A percentile compares a stretch with the other conserved stretches of the same genome.
Evolutionary conservation across 2,888 invertebrate genomes (phyloP).

Genomic region (Amblyjoppa proteus): DNA sequence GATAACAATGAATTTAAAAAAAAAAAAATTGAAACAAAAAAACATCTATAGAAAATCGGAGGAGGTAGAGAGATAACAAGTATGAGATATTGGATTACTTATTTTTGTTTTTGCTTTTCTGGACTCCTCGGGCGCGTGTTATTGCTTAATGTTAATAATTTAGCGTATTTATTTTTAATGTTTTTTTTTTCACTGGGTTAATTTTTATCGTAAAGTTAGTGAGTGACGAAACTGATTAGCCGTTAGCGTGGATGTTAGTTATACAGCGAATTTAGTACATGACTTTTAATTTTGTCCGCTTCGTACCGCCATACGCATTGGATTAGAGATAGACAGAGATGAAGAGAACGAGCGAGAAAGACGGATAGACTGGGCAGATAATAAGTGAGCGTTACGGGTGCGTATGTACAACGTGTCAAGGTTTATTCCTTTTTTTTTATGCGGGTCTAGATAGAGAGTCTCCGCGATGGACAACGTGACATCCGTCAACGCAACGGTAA

Average conservation of each 20-base stretch:
- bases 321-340: slow-evolving; percentile 4
- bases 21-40: background rate
- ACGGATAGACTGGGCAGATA: slow-evolving; percentile 35
- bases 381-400: slow-evolving; percentile 53
- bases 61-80: slow-evolving; percentile 25
- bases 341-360: slow-evolving; percentile 49
- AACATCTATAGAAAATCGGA: slow-evolving; percentile 21
- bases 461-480: slow-evolving; percentile 18
- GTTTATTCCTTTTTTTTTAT: slow-evolving; percentile 3
- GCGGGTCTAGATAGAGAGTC: slow-evolving; percentile 16
- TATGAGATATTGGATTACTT: slow-evolving; percentile 30
- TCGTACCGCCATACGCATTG: slow-evolving; percentile 25
- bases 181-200: slow-evolving; percentile 8
- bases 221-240: slow-evolving; percentile 34
- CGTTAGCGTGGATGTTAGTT: slow-evolving; percentile 54
- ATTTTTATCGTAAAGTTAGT: slow-evolving; percentile 42
- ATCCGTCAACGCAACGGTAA: slow-evolving; percentile 36
- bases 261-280: slow-evolving; percentile 30
- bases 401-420: slow-evolving; percentile 36
- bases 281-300: background rate
- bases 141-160: background rate
- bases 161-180: background rate
- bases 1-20: slow-evolving; percentile 18
- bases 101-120: background rate
- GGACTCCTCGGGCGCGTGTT: background rate